Base-by-base conservation (phyloP, 2,113 vertebrate species). In the Pholis gunnellus region DNA sequence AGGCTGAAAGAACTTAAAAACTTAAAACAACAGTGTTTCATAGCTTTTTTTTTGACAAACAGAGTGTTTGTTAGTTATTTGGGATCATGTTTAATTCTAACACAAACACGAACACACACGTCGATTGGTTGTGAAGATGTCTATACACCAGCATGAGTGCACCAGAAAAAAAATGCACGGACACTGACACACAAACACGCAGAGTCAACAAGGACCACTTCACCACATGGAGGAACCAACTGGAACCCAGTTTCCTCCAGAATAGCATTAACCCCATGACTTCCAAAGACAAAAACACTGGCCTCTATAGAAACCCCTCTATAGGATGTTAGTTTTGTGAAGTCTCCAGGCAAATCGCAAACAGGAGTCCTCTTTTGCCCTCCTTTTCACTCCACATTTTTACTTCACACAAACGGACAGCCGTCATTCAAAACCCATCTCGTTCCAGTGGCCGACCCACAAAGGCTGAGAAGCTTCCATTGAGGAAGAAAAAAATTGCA, bases 261-360 rank as follows among this genome's bases (percentile, higher is more conserved):
- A 87, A 83, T 82, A 63, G 72, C 69, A 79, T 69, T 84, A 89
- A 93, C 92, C 92, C 89, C 78, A 75, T 88, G 90, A 90, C 90
- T 90, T 75, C 70, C 66, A 22, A n/a, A 66, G 84, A 93, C 88
- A 94, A 90, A 92, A 89, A 87, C 77, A 14, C 34, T 64, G 75
- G 87, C 80, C 75, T 91, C 92, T 87, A 87, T 86, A 90, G 76
- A 85, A 90, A 87, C 81, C 56, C 25, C 85, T 76, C 87, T 81
- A 82, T 72, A 80, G 91, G 71, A 83, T 90, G 90, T 92, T 91
- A 63, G 85, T 90, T 94, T 92, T 88, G 83, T 80, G 46, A 78
- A 87, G 82, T 84, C 79, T 90, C 84, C 72, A 66, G 82, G 81
- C 84, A 88, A 83, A 91, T 84, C 5, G 60, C 78, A 89, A 94